Evolutionary conservation across 2,797 vertebrate genomes (phyloP).

Genomic region (Chelon auratus): DNA sequence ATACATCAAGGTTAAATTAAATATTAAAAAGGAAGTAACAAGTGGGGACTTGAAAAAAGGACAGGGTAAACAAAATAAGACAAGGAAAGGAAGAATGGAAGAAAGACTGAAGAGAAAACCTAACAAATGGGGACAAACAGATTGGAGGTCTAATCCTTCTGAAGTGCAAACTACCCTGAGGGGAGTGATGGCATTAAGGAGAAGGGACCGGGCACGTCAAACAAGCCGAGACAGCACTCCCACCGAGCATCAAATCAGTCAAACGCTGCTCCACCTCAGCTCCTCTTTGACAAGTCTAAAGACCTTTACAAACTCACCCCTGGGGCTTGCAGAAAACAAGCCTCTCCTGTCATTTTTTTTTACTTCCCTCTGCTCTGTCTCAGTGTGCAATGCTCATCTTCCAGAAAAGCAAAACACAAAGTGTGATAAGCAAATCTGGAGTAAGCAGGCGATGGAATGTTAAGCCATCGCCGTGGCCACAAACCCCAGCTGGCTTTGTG

Average conservation of each 20-base stretch:
- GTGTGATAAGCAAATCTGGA: conserved; percentile 63
- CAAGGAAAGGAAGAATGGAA: conserved; percentile 27
- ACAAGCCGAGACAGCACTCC: conserved; percentile 72
- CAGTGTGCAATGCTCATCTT: conserved; percentile 23
- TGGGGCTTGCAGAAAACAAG: conserved; percentile 14
- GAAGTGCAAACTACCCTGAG: conserved; percentile 66
- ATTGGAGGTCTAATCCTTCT: conserved; percentile 59
- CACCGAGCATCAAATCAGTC: conserved; percentile 44
- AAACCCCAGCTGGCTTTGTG: conserved; percentile 62
- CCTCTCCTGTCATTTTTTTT: background rate
- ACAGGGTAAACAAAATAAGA: conserved; percentile 26
- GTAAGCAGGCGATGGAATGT: conserved; percentile 64
- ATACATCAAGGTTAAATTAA: too few species aligned
- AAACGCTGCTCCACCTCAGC: conserved; percentile 60
- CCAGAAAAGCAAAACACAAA: conserved; percentile 47
- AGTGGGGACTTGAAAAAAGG: background rate
- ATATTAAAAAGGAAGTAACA: conserved; percentile 17
- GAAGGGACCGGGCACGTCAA: conserved; percentile 56
- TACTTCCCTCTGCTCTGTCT: background rate
- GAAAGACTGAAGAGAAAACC: conserved; percentile 22
- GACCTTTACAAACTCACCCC: conserved; percentile 50
- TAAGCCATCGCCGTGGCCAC: conserved; percentile 51
- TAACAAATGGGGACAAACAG: conserved; percentile 36
- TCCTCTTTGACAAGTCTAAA: conserved; percentile 52
- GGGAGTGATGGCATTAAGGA: conserved; percentile 53